Conservation (phyloP, 2,888 invertebrate genomes). For the Cordilura impudica region DNA sequence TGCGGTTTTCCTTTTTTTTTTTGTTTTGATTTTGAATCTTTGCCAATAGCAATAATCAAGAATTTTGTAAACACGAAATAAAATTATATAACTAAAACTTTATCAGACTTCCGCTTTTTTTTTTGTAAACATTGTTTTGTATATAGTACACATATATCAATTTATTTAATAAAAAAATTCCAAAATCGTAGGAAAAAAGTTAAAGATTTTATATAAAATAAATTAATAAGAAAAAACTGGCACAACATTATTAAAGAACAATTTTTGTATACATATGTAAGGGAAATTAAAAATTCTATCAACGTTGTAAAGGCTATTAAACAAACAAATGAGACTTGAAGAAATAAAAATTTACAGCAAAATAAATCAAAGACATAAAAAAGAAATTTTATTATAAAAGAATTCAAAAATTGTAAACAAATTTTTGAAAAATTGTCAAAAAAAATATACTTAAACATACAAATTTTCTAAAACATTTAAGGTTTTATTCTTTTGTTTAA, state of each 20-base stretch:
- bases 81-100: conserved; percentile 11
- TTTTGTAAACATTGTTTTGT: too few relatives aligned
- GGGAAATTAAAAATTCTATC: conserved; percentile 49
- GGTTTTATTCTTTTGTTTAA: too few relatives aligned
- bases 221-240: conserved; percentile 34
- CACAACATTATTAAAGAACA: conserved; percentile 28
- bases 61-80: background rate
- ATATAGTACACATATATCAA: too few relatives aligned
- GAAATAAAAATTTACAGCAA: conserved; percentile 5
- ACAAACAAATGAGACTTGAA: conserved; percentile 46
- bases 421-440: background rate
- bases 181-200: too few relatives aligned
- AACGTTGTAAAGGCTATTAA: conserved; percentile 53
- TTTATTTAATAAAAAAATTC: too few relatives aligned
- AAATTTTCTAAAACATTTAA: too few relatives aligned
- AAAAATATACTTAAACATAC: too few relatives aligned
- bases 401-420: background rate
- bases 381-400: background rate
- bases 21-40: conserved; percentile 27
- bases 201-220: background rate
- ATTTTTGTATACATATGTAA: background rate
- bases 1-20: too few relatives aligned
- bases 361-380: background rate
- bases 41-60: conserved; percentile 12
- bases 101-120: conserved; percentile 18